Percentiles rank a stretch among this genome's conserved stretches.
phyloP scores from a whole-genome alignment of 2,797 vertebrate genomes.

The Notolepis coatsorum region DNA sequence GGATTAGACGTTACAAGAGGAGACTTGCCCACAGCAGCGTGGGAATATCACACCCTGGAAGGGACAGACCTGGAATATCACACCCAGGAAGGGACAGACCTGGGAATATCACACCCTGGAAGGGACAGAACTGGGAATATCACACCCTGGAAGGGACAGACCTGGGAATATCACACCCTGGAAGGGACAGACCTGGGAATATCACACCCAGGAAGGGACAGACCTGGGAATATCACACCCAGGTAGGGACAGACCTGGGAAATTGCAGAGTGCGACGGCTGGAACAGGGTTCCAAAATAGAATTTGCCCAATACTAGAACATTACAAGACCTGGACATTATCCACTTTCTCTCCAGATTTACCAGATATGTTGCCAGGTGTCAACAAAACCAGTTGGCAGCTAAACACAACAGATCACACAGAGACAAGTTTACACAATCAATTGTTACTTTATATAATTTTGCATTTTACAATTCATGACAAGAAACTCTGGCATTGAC shows the following conservation, averaged over 20 bases:
- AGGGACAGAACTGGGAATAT: too few species aligned
- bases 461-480: conserved; percentile 87
- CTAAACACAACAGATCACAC: conserved; percentile 47
- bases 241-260: too few species aligned
- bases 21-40: background rate
- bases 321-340: too few species aligned
- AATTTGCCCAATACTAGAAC: too few species aligned
- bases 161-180: too few species aligned
- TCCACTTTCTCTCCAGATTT: too few species aligned
- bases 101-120: background rate
- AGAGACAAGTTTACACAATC: conserved; percentile 70
- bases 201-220: too few species aligned
- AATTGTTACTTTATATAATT: conserved; percentile 82
- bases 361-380: too few species aligned
- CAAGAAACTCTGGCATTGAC: conserved; percentile 73
- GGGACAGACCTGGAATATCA: background rate
- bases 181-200: too few species aligned
- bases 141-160: too few species aligned
- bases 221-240: too few species aligned
- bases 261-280: background rate
- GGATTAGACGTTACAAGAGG: background rate
- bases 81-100: background rate
- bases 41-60: accelerated
- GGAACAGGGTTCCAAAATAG: too few species aligned
- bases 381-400: background rate